Conservation (phyloP, 1,140 invertebrate species). For the Muscidifurax raptorellus region DNA sequence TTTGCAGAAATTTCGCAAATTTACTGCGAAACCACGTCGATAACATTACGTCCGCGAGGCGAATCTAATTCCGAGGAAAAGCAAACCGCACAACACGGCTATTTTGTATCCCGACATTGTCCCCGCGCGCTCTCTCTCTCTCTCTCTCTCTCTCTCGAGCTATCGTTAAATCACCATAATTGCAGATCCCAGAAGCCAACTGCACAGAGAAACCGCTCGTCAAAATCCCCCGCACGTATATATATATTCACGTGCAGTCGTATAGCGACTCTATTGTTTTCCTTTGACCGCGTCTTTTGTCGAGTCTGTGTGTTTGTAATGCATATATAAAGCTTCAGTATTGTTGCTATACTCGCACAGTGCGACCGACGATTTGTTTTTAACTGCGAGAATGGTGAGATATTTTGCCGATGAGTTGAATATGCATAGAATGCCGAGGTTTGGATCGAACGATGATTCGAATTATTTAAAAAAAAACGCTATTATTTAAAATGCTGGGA, state of each 20-base stretch:
- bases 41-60: neutral
- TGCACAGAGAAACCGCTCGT: neutral
- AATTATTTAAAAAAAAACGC: too few relatives aligned
- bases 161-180: slow-evolving; percentile 37
- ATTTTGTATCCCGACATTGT: slow-evolving; percentile 27
- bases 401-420: too few relatives aligned
- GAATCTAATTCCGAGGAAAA: slow-evolving; percentile 26
- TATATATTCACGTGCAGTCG: neutral
- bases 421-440: too few relatives aligned
- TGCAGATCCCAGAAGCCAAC: slow-evolving; percentile 5
- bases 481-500: too few relatives aligned
- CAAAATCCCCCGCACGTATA: neutral
- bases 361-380: too few relatives aligned
- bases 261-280: neutral
- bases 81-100: neutral
- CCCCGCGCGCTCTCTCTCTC: neutral
- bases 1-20: neutral
- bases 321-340: too few relatives aligned
- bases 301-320: too few relatives aligned
- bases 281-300: too few relatives aligned
- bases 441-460: too few relatives aligned
- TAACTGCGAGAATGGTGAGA: too few relatives aligned
- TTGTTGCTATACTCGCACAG: too few relatives aligned
- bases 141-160: neutral
- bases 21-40: too few relatives aligned